Percentiles rank a stretch among this genome's conserved stretches.
These are phyloP conservation scores for Empis stercorea DNA, from an alignment of 2,888 invertebrate genomes.

Conservation along the genomic window DNA sequence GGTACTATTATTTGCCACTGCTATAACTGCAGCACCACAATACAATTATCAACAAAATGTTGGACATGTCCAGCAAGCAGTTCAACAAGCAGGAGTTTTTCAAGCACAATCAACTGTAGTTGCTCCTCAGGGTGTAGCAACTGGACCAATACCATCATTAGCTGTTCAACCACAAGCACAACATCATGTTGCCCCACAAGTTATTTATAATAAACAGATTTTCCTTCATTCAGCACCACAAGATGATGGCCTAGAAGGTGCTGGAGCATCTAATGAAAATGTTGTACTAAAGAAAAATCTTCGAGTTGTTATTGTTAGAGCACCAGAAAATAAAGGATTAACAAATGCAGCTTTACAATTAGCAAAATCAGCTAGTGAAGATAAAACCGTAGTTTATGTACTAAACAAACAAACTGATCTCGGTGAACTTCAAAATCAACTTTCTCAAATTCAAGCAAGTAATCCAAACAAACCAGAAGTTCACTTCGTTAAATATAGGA, in stretches of 20 bases:
- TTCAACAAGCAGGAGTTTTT: neutral
- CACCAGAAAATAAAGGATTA: constrained; percentile 26
- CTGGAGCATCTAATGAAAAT: neutral
- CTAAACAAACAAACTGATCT: constrained; percentile 27
- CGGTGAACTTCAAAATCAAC: constrained; percentile 22
- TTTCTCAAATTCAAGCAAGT: constrained; percentile 21
- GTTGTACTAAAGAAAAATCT: constrained; percentile 23
- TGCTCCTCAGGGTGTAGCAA: too few relatives aligned
- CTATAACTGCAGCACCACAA: neutral
- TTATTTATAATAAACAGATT: constrained; percentile 15
- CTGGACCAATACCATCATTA: neutral
- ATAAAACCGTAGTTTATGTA: constrained; percentile 30
- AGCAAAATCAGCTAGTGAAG: constrained; percentile 24
- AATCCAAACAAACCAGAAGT: constrained; percentile 26
- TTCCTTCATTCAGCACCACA: constrained; percentile 17
- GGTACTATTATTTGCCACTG: too few relatives aligned
- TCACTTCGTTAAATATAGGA: constrained; percentile 30
- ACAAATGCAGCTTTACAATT: constrained; percentile 23
- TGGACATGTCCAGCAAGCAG: neutral
- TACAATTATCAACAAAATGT: neutral
- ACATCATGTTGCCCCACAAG: neutral
- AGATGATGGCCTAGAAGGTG: constrained; percentile 4
- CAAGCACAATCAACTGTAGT: neutral
- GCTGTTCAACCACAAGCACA: neutral
- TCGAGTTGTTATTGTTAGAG: constrained; percentile 29